phyloP scores from a whole-genome alignment of 2,888 invertebrate genomes.

The Agrenia bidenticulata region DNA sequence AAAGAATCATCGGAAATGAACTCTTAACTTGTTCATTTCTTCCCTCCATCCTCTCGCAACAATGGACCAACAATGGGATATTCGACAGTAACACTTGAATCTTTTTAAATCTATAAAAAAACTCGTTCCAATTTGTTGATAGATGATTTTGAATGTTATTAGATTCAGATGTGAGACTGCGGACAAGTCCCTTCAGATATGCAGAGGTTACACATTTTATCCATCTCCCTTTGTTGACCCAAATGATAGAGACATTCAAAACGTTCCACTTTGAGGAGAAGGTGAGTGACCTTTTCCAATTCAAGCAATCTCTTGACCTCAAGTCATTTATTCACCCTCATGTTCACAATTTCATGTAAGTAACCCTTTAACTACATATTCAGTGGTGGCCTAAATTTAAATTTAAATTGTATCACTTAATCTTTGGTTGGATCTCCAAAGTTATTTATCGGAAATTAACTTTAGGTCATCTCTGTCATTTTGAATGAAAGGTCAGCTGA shows the following conservation, averaged over 20 bases:
- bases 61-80: too few relatives aligned
- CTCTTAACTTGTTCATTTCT: too few relatives aligned
- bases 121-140: too few relatives aligned
- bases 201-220: not conserved
- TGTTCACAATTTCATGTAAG: constrained; percentile 41
- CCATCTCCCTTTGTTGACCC: not conserved
- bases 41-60: too few relatives aligned
- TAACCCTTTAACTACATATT: not conserved
- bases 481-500: too few relatives aligned
- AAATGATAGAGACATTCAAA: not conserved
- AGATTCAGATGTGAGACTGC: not conserved
- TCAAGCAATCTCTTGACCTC: constrained; percentile 48
- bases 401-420: too few relatives aligned
- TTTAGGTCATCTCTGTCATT: too few relatives aligned
- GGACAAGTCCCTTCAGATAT: not conserved
- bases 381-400: not conserved
- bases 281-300: constrained; percentile 49
- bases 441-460: too few relatives aligned
- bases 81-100: too few relatives aligned
- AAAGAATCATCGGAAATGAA: too few relatives aligned
- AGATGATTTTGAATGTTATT: not conserved
- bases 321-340: constrained; percentile 34
- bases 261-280: constrained; percentile 36
- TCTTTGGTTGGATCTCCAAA: too few relatives aligned
- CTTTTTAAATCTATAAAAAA: too few relatives aligned